These are phyloP conservation scores for Ochotona curzoniae DNA, from an alignment of 2,113 vertebrate genomes.

Conservation along the genomic window DNA sequence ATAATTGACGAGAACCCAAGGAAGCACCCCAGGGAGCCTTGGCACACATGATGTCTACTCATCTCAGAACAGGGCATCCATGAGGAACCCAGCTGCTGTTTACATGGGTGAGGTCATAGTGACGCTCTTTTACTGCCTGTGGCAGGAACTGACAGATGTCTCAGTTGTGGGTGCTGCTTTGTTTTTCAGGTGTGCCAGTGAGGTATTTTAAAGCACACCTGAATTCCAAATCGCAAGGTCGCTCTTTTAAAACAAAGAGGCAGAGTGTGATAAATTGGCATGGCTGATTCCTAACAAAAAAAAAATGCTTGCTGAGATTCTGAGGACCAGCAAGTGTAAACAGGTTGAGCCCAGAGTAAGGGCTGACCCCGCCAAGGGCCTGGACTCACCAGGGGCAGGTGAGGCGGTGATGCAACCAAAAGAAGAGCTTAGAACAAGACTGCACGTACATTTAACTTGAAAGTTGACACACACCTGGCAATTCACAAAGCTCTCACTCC, in stretches of 20 bases:
- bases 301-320: background rate
- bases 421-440: background rate
- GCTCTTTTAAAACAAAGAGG: background rate
- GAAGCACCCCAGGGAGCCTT: background rate
- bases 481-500: constrained; percentile 13
- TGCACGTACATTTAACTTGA: background rate
- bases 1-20: background rate
- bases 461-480: background rate
- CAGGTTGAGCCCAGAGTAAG: background rate
- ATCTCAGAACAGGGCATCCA: background rate
- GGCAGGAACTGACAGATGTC: background rate
- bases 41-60: background rate
- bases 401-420: background rate
- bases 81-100: background rate
- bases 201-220: background rate
- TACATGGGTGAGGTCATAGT: background rate
- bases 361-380: background rate
- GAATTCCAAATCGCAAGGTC: background rate
- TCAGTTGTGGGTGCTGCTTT: background rate
- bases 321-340: constrained; percentile 9
- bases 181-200: background rate
- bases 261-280: background rate
- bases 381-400: background rate
- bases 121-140: background rate
- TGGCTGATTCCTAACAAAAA: background rate